Conservation (phyloP, 2,888 invertebrate species). For the Rapana venosa region DNA sequence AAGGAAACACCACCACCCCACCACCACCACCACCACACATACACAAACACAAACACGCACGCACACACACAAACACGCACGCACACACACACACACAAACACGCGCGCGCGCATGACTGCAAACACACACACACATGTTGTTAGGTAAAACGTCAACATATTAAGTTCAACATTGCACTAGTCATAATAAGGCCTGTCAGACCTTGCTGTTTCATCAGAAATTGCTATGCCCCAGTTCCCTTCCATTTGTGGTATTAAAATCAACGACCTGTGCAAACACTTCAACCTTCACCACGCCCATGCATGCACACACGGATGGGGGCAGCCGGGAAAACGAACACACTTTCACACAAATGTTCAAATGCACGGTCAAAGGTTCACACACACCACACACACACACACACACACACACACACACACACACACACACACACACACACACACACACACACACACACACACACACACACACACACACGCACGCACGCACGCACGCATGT, state of each 20-base stretch:
- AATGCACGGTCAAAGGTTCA: neutral
- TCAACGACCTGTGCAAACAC: no score
- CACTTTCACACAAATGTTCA: neutral
- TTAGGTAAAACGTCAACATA: neutral
- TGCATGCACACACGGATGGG: neutral
- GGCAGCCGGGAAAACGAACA: neutral
- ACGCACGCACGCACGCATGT: neutral
- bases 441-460: neutral
- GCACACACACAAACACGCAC: neutral
- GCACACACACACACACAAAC: neutral
- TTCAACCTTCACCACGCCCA: neutral
- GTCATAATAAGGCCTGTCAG: no score
- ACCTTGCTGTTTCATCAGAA: no score
- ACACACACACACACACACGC: neutral
- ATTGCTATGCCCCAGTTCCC: no score
- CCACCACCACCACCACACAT: no score
- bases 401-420: no score
- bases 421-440: constrained; percentile 14
- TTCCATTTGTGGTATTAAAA: no score
- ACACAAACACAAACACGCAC: no score
- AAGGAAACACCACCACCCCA: no score
- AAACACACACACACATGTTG: neutral
- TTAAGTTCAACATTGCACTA: no score
- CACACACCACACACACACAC: neutral
- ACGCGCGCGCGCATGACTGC: neutral